phyloP scores from a whole-genome alignment of 2,797 vertebrate genomes.

The Zalophus californianus region DNA sequence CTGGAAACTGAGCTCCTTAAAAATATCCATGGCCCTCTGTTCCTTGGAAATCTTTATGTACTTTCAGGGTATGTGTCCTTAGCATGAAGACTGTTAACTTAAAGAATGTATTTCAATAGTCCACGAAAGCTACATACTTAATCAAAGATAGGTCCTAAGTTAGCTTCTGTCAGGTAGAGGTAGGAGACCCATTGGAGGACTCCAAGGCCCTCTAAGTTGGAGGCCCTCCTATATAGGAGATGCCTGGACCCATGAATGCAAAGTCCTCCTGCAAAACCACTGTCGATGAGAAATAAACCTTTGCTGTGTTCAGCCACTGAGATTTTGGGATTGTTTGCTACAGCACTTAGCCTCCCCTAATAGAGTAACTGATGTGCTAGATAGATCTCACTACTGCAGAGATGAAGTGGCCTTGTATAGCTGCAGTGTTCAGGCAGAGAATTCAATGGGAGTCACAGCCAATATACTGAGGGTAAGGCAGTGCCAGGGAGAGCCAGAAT shows the following conservation, averaged over 20 bases:
- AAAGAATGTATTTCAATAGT: neutral
- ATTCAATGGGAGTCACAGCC: neutral
- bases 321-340: neutral
- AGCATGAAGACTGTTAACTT: neutral
- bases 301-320: neutral
- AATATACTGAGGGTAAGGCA: neutral
- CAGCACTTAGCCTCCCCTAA: neutral
- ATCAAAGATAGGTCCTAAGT: neutral
- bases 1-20: conserved; percentile 18
- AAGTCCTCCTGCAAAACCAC: neutral
- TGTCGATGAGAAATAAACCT: neutral
- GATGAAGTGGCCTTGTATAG: neutral
- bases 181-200: neutral
- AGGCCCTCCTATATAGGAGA: neutral
- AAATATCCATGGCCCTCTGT: neutral
- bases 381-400: neutral
- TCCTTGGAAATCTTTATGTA: neutral
- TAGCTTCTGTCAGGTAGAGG: neutral
- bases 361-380: neutral
- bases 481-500: neutral
- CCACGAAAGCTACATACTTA: neutral
- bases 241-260: neutral
- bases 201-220: neutral
- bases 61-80: neutral
- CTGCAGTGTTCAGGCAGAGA: neutral